Percentiles rank a stretch among this genome's conserved stretches.
Conservation (phyloP, 2,797 vertebrate species). For the Heterohyrax brucei region DNA sequence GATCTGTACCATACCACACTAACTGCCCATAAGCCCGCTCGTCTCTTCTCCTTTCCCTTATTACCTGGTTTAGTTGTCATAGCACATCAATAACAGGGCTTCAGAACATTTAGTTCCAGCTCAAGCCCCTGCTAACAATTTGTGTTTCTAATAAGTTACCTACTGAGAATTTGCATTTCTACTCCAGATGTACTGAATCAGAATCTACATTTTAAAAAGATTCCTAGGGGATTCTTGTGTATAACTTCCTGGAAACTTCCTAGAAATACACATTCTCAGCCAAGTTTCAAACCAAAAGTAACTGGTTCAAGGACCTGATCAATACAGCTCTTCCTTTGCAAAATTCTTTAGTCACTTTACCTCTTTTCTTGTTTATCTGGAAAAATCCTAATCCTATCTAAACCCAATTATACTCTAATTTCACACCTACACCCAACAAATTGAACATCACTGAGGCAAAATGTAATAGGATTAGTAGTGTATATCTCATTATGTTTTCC, state of each 20-base stretch:
- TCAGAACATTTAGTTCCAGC: no score
- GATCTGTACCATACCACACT: not conserved
- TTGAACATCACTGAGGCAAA: not conserved
- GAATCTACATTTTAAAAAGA: no score
- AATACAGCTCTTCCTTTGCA: not conserved
- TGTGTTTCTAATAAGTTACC: no score
- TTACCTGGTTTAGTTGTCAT: not conserved
- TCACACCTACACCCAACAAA: not conserved
- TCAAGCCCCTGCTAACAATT: no score
- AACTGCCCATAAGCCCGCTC: not conserved
- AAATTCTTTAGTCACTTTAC: not conserved
- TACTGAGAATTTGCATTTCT: no score
- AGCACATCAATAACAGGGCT: not conserved
- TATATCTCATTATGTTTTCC: not conserved
- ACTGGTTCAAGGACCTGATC: no score
- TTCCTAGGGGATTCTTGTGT: no score
- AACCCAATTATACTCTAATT: not conserved
- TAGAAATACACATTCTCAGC: no score
- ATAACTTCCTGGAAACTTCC: no score
- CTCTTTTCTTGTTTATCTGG: not conserved
- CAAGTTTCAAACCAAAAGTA: no score
- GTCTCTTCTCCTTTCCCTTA: not conserved
- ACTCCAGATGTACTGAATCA: no score
- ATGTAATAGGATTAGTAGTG: not conserved
- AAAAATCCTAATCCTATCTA: conserved; percentile 19